Evolutionary conservation across 2,797 vertebrate species (phyloP).

Genomic region (Alcedo quadribrachys): DNA sequence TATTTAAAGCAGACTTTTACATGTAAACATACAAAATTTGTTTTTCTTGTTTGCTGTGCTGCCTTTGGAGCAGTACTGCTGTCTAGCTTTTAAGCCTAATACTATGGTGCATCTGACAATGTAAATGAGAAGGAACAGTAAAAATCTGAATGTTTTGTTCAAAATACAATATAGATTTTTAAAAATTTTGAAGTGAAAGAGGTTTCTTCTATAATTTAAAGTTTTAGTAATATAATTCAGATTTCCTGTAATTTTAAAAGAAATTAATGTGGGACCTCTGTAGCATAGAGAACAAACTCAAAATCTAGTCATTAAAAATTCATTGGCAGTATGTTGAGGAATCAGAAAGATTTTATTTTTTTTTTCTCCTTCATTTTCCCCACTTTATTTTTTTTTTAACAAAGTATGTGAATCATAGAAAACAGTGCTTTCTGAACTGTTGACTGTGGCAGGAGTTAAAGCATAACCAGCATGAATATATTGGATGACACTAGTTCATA

Average conservation of each 20-base stretch:
- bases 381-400: not conserved
- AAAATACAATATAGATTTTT: not conserved
- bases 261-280: not conserved
- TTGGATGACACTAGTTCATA: not conserved
- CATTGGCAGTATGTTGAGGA: not conserved
- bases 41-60: conserved; percentile 36
- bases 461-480: not conserved
- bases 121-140: not conserved
- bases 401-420: not conserved
- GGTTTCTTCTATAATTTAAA: not conserved
- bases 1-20: conserved; percentile 59
- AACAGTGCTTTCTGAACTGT: not conserved
- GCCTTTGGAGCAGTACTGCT: not conserved
- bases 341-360: not conserved
- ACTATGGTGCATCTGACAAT: not conserved
- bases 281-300: not conserved
- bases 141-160: conserved; percentile 11
- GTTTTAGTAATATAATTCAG: not conserved
- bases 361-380: not conserved
- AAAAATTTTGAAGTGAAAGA: conserved; percentile 4
- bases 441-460: not conserved
- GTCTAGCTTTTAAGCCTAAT: conserved; percentile 33
- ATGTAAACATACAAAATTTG: conserved; percentile 50
- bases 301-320: not conserved
- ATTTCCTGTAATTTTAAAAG: not conserved